Evolutionary conservation across 2,797 vertebrate genomes (phyloP).

Genomic region (Peromyscus eremicus): DNA sequence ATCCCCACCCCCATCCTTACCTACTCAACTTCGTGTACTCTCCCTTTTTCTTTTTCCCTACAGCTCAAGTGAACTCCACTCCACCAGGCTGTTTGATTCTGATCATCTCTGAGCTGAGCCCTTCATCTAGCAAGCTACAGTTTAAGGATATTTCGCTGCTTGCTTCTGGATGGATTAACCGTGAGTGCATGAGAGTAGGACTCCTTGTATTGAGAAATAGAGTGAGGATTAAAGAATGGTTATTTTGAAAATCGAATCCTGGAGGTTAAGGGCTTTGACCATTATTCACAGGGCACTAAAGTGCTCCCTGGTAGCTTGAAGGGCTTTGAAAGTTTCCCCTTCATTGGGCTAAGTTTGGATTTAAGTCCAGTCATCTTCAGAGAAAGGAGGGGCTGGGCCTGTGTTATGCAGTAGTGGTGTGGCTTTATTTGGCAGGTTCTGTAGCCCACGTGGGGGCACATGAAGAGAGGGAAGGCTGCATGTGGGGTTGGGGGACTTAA

Average conservation of each 20-base stretch:
- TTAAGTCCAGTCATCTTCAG: slow-evolving; percentile 23
- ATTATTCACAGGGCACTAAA: not conserved
- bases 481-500: no score
- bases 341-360: not conserved
- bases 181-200: not conserved
- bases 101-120: not conserved
- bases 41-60: not conserved
- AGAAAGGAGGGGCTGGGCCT: not conserved
- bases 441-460: not conserved
- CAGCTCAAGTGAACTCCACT: not conserved
- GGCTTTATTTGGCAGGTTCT: not conserved
- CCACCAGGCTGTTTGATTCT: not conserved
- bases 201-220: not conserved
- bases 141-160: not conserved
- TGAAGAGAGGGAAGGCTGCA: not conserved
- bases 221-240: slow-evolving; percentile 55
- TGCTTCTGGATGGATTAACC: slow-evolving; percentile 27
- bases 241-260: slow-evolving; percentile 51
- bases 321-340: not conserved
- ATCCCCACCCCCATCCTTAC: no score
- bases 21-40: not conserved
- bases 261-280: not conserved
- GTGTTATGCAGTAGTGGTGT: rapidly evolving
- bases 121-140: not conserved
- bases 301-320: not conserved